Evolutionary conservation across 2,797 vertebrate species (phyloP).

Genomic region (Perodicticus potto): DNA sequence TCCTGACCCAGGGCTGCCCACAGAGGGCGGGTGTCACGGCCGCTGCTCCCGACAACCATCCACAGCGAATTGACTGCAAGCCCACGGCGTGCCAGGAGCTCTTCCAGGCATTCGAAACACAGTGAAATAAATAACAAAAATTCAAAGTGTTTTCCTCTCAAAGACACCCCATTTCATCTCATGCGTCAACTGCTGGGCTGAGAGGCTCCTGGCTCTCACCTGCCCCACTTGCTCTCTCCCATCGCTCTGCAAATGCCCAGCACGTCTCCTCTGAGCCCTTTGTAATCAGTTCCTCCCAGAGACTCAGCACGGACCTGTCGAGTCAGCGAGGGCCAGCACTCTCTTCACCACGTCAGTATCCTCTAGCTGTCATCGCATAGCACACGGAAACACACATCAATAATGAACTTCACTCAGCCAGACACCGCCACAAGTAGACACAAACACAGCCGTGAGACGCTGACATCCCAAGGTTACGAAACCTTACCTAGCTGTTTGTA

Average conservation of each 20-base stretch:
- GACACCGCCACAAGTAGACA: too few relatives aligned
- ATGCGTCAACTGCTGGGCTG: accelerated
- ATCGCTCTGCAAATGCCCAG: accelerated
- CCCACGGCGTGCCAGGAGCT: neutral
- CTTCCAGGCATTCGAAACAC: neutral
- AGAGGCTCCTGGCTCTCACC: neutral
- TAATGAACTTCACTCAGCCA: too few relatives aligned
- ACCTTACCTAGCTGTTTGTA: too few relatives aligned
- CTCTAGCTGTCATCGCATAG: neutral
- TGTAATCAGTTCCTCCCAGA: neutral
- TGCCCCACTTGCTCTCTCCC: neutral
- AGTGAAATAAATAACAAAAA: neutral
- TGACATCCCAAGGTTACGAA: too few relatives aligned
- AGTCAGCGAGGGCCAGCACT: neutral
- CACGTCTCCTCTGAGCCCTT: accelerated
- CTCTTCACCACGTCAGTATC: neutral
- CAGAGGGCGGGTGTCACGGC: neutral
- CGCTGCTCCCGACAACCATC: accelerated
- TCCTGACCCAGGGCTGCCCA: neutral
- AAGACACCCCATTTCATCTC: neutral
- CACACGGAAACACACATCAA: too few relatives aligned
- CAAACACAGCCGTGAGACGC: too few relatives aligned
- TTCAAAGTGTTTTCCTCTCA: neutral
- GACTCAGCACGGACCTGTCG: neutral
- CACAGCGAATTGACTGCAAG: neutral